A percentile compares a stretch with the other conserved stretches of the same genome.
phyloP scores from a whole-genome alignment of 1,140 invertebrate species.

The Antheraea mylitta region DNA sequence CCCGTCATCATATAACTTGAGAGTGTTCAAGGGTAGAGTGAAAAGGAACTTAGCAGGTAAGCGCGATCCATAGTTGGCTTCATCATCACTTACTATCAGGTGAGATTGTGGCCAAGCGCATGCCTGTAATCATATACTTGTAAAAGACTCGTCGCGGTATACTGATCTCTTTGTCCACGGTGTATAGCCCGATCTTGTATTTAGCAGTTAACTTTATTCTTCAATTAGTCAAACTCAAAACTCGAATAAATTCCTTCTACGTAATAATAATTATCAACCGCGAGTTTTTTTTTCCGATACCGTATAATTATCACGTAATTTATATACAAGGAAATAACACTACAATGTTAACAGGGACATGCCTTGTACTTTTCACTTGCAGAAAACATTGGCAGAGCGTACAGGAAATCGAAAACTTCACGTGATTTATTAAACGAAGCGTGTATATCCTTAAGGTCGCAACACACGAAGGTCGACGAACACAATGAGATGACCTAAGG shows the following conservation, averaged over 20 bases:
- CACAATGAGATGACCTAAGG: conserved; percentile 1
- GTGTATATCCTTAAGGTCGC: not conserved
- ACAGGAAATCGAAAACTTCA: not conserved
- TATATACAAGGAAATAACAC: not conserved
- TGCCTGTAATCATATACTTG: too few relatives aligned
- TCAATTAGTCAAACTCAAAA: too few relatives aligned
- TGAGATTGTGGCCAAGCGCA: too few relatives aligned
- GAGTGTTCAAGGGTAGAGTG: too few relatives aligned
- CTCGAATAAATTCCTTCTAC: not conserved
- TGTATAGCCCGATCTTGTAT: too few relatives aligned
- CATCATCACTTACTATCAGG: too few relatives aligned
- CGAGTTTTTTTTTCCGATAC: not conserved
- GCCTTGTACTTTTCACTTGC: not conserved
- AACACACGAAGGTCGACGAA: not conserved
- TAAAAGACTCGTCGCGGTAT: too few relatives aligned
- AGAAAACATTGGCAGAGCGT: not conserved
- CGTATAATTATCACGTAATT: not conserved
- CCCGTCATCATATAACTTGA: too few relatives aligned
- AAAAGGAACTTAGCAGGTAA: too few relatives aligned
- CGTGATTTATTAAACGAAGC: not conserved
- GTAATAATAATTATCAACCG: not conserved
- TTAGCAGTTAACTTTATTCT: too few relatives aligned
- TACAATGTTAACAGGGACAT: not conserved
- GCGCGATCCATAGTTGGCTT: too few relatives aligned
- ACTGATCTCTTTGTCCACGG: too few relatives aligned